These are phyloP conservation scores for Heloderma charlesbogerti DNA, from an alignment of 2,113 vertebrate genomes.

Conservation along the genomic window DNA sequence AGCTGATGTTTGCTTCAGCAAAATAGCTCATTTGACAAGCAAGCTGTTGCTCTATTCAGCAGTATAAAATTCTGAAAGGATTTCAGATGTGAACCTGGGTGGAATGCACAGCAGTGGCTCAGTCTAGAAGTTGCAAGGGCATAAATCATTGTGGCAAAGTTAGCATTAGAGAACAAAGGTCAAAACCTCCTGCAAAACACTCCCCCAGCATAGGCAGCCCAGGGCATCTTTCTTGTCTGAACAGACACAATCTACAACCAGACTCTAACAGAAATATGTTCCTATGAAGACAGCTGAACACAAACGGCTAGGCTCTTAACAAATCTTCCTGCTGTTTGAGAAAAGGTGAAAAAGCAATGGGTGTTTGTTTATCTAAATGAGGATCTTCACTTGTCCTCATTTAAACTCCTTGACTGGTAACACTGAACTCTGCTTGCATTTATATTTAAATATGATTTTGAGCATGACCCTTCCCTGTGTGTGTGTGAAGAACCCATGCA, in stretches of 20 bases:
- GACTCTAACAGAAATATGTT: slow-evolving; percentile 43
- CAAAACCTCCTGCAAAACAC: not conserved
- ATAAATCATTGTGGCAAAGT: slow-evolving; percentile 23
- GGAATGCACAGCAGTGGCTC: slow-evolving; percentile 13
- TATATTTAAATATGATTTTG: not conserved
- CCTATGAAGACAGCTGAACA: slow-evolving; percentile 51
- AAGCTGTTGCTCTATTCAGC: not conserved
- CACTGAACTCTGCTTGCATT: not conserved
- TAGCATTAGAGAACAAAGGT: slow-evolving; percentile 6
- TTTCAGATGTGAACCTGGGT: not conserved
- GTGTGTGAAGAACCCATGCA: not conserved
- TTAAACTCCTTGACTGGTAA: not conserved
- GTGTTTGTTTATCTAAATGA: not conserved
- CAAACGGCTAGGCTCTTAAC: not conserved
- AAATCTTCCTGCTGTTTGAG: slow-evolving; percentile 16
- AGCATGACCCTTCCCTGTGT: not conserved
- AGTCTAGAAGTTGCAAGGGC: not conserved
- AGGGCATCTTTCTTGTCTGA: slow-evolving; percentile 59
- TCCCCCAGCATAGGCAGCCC: slow-evolving; percentile 55
- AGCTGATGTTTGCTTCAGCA: not conserved
- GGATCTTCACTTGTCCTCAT: not conserved
- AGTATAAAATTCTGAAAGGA: not conserved
- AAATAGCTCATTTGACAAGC: slow-evolving; percentile 10
- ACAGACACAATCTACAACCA: slow-evolving; percentile 65
- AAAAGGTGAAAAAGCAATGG: slow-evolving; percentile 14